These are phyloP conservation scores for Eumerus sabulonum DNA, from an alignment of 2,888 invertebrate genomes.

Conservation along the genomic window DNA sequence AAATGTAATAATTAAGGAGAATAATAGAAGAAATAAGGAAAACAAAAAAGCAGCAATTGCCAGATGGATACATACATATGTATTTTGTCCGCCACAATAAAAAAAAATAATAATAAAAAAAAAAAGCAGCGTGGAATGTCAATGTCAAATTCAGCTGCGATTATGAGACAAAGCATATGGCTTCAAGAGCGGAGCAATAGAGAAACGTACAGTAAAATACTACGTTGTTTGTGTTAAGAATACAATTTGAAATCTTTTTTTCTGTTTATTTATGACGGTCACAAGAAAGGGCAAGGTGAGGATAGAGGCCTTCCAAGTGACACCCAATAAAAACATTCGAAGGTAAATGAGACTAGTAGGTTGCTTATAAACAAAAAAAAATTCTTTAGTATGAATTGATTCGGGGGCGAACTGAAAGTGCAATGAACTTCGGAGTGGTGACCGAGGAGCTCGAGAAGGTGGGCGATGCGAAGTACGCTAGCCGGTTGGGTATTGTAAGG, in stretches of 20 bases:
- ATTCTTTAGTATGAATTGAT: background rate
- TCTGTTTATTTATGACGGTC: conserved; percentile 1
- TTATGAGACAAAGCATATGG: conserved; percentile 1
- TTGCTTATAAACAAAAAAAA: background rate
- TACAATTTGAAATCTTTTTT: conserved; percentile 22
- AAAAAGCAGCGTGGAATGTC: conserved; percentile 39
- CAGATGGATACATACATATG: no score
- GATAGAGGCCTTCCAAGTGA: conserved; percentile 25
- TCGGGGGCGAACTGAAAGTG: background rate
- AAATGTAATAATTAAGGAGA: conserved; percentile 37
- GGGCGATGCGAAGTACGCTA: no score
- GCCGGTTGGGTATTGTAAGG: no score
- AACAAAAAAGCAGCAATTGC: conserved; percentile 19
- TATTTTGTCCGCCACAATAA: conserved; percentile 27
- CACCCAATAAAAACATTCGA: conserved; percentile 6
- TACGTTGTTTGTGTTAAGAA: background rate
- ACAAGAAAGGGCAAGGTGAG: conserved; percentile 31
- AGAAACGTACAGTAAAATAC: background rate
- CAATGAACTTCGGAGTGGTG: background rate
- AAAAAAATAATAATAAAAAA: conserved; percentile 25
- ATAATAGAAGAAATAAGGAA: conserved; percentile 28
- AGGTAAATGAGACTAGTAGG: no score
- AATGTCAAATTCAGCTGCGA: conserved; percentile 26
- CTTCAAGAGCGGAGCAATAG: background rate
- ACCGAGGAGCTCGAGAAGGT: no score